Conservation (phyloP, 2,797 vertebrate genomes). For the Peromyscus nudipes region DNA sequence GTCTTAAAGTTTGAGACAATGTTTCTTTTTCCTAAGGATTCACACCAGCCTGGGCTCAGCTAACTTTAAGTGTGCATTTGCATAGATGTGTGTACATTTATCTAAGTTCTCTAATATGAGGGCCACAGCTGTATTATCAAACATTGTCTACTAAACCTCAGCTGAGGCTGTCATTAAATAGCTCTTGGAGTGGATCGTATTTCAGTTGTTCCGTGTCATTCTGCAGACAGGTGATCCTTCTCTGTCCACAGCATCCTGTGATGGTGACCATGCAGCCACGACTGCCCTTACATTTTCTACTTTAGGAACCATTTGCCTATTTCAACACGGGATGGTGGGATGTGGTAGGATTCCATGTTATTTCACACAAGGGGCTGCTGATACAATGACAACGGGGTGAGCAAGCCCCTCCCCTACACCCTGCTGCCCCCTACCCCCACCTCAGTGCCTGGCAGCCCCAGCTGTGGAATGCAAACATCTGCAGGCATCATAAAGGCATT, state of each 20-base stretch:
- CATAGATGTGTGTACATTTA: background rate
- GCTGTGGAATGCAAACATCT: conserved; percentile 88
- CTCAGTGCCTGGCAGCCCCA: conserved; percentile 74
- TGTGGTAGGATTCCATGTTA: conserved; percentile 64
- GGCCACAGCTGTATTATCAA: background rate
- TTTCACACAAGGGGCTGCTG: conserved; percentile 71
- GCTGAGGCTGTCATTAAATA: background rate
- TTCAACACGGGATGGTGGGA: conserved; percentile 10
- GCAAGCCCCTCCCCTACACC: conserved; percentile 75
- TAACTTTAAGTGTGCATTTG: background rate
- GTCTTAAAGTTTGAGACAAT: background rate
- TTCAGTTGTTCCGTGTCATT: too few species aligned
- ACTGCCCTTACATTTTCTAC: conserved; percentile 76
- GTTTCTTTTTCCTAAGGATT: background rate
- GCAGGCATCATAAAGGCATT: conserved; percentile 89
- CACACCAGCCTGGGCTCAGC: background rate
- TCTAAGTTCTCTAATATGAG: background rate
- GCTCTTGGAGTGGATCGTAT: fast-evolving
- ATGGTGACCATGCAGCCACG: background rate
- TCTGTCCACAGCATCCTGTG: fast-evolving
- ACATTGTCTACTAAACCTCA: background rate
- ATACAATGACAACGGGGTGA: conserved; percentile 79
- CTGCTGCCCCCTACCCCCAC: conserved; percentile 36
- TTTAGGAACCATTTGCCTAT: conserved; percentile 65
- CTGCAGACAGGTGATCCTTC: background rate